Conservation (phyloP, 2,888 invertebrate genomes). For the Pantelozetes paolii region DNA sequence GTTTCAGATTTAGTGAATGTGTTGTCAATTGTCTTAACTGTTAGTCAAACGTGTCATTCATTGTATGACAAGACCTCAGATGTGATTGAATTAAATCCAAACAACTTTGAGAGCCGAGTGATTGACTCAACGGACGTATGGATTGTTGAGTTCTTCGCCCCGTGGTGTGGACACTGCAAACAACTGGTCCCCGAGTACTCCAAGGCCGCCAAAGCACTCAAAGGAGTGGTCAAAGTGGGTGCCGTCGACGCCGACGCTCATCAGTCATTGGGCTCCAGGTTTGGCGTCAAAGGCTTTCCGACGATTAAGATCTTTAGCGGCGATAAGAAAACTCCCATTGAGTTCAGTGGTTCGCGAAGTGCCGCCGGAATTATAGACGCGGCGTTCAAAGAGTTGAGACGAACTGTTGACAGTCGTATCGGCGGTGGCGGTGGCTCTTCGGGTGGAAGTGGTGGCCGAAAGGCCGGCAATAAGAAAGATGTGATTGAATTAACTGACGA, state of each 20-base stretch:
- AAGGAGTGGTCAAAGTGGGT: slow-evolving; percentile 89
- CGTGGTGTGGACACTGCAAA: slow-evolving; percentile 65
- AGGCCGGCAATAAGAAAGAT: slow-evolving; percentile 54
- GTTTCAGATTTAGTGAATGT: slow-evolving; percentile 10
- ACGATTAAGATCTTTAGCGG: slow-evolving; percentile 83
- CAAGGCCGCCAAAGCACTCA: slow-evolving; percentile 85
- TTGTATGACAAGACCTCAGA: slow-evolving; percentile 57
- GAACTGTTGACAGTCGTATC: slow-evolving; percentile 66
- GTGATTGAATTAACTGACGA: slow-evolving; percentile 91
- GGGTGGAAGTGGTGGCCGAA: slow-evolving; percentile 53
- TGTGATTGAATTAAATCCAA: slow-evolving; percentile 78
- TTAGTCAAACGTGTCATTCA: slow-evolving; percentile 30
- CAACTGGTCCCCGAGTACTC: slow-evolving; percentile 85
- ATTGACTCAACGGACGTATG: slow-evolving; percentile 78
- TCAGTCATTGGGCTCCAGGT: slow-evolving; percentile 71
- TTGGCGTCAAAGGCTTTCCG: slow-evolving; percentile 84
- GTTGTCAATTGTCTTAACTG: slow-evolving; percentile 1
- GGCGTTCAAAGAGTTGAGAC: slow-evolving; percentile 70
- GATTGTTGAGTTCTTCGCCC: slow-evolving; percentile 80
- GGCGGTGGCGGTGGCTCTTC: slow-evolving; percentile 54
- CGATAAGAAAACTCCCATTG: slow-evolving; percentile 74
- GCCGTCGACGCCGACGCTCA: slow-evolving; percentile 89
- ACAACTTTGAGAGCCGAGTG: slow-evolving; percentile 80
- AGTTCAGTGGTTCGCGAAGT: slow-evolving; percentile 77
- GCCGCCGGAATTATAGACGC: slow-evolving; percentile 81